A percentile compares a stretch with the other conserved stretches of the same genome.
Evolutionary conservation across 2,113 vertebrate genomes (phyloP).

Genomic region (Muscicapa adusta): DNA sequence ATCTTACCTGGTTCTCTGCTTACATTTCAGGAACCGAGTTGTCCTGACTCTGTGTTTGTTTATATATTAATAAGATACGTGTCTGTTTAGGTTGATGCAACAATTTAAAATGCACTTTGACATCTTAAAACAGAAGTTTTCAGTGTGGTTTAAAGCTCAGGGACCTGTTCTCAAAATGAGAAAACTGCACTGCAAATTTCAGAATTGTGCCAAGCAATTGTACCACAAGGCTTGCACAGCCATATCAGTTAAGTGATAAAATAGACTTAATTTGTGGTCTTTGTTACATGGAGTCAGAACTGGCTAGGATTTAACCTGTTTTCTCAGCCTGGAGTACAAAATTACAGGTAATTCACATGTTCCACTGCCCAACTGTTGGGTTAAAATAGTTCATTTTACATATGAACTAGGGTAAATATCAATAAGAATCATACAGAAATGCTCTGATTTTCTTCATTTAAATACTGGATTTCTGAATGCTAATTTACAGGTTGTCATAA

Average conservation of each 20-base stretch:
- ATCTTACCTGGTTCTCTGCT: neutral
- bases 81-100: neutral
- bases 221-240: neutral
- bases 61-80: accelerated
- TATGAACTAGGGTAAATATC: neutral
- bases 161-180: neutral
- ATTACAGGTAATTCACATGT: accelerated
- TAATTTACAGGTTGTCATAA: neutral
- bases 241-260: neutral
- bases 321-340: neutral
- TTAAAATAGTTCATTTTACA: neutral
- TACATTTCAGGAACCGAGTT: neutral
- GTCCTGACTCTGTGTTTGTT: neutral
- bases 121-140: neutral
- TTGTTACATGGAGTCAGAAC: neutral
- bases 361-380: accelerated
- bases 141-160: neutral
- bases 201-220: neutral
- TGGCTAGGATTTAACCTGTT: neutral
- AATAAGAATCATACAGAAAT: neutral
- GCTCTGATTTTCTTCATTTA: neutral
- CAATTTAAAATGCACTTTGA: neutral
- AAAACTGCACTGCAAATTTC: neutral
- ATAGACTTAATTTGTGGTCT: neutral
- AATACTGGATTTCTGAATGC: neutral